These are phyloP conservation scores for Scaptomyza pallida DNA, from an alignment of 1,140 invertebrate genomes.

Conservation along the genomic window DNA sequence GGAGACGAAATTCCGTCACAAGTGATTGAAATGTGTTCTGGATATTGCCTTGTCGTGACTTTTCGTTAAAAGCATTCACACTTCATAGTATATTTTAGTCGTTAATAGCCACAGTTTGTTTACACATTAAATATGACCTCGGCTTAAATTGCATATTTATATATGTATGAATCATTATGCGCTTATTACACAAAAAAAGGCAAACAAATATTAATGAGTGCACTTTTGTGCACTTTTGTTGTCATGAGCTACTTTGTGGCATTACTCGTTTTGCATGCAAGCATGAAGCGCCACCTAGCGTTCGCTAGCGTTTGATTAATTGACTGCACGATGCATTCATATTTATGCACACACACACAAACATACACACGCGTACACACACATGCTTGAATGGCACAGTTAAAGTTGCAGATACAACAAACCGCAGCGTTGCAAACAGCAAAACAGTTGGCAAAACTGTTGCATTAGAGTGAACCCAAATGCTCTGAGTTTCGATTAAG, in stretches of 20 bases:
- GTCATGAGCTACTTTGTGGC: slow-evolving; percentile 4
- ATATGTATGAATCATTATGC: not conserved
- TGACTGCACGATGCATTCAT: slow-evolving; percentile 30
- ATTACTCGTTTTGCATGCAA: not conserved
- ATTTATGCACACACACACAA: slow-evolving; percentile 2
- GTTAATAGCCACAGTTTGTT: no score
- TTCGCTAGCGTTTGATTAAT: slow-evolving; percentile 31
- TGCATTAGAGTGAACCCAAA: not conserved
- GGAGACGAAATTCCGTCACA: no score
- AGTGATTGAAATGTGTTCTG: no score
- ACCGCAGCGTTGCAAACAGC: no score
- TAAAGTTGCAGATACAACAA: not conserved
- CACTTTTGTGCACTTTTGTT: not conserved
- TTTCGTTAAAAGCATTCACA: no score
- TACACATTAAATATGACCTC: no score
- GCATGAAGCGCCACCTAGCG: slow-evolving; percentile 11
- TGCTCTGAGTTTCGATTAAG: no score
- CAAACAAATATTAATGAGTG: not conserved
- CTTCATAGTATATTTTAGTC: no score
- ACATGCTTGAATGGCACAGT: not conserved
- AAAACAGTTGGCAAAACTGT: not conserved
- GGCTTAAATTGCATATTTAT: no score
- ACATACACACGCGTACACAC: not conserved
- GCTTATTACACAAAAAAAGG: not conserved
- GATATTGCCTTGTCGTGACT: no score